These are phyloP conservation scores for Pelosia muscerda DNA, from an alignment of 2,888 invertebrate species.

Conservation along the genomic window DNA sequence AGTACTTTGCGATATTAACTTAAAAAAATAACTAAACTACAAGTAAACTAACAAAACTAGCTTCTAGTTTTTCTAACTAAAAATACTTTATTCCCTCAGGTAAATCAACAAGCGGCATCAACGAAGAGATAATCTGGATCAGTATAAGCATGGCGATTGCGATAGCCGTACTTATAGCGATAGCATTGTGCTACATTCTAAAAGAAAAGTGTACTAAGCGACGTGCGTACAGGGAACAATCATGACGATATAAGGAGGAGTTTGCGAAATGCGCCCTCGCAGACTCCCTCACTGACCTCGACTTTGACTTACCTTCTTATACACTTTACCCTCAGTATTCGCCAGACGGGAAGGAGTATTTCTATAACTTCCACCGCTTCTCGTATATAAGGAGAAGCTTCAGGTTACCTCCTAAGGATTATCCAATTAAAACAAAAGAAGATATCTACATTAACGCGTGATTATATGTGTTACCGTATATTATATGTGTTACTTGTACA, in stretches of 20 bases:
- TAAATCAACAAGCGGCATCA: constrained; percentile 93
- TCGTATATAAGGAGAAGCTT: constrained; percentile 77
- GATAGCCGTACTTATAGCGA: constrained; percentile 92
- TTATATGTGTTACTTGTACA: not conserved
- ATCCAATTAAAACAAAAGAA: constrained; percentile 69
- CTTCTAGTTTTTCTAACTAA: not conserved
- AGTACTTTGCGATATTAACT: constrained; percentile 1
- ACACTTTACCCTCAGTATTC: constrained; percentile 81
- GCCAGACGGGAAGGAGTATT: constrained; percentile 82
- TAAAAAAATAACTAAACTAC: not conserved
- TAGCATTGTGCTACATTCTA: constrained; percentile 93
- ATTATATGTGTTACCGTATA: no score
- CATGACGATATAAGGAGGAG: constrained; percentile 88
- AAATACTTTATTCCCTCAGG: constrained; percentile 81
- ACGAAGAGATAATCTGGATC: constrained; percentile 96
- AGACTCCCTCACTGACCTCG: constrained; percentile 75
- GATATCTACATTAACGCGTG: constrained; percentile 82
- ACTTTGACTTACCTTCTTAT: constrained; percentile 76
- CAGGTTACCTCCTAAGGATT: constrained; percentile 80
- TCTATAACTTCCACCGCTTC: constrained; percentile 82
- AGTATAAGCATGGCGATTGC: constrained; percentile 95
- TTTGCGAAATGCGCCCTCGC: constrained; percentile 80
- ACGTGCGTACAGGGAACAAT: constrained; percentile 90
- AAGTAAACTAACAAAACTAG: not conserved
- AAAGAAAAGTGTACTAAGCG: constrained; percentile 93